phyloP scores from a whole-genome alignment of 2,797 vertebrate genomes.

The Pipistrellus nathusii region DNA sequence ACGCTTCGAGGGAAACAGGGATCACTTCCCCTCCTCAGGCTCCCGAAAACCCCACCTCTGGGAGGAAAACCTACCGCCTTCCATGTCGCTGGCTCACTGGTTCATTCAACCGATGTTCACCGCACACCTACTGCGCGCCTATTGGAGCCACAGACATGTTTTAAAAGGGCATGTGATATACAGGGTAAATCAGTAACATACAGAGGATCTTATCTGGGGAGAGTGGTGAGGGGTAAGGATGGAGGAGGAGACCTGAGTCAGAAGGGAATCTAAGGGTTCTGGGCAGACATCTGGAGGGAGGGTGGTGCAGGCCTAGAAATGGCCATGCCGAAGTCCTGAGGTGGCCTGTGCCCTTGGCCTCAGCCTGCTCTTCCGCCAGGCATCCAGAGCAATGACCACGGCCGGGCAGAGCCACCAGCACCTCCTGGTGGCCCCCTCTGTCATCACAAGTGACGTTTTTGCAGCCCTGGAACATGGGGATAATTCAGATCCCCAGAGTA shows the following conservation, averaged over 20 bases:
- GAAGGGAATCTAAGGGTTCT: background rate
- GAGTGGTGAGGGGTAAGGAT: background rate
- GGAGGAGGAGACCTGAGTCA: background rate
- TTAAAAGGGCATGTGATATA: background rate
- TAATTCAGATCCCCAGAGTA: background rate
- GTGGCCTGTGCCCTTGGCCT: accelerated
- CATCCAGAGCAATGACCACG: background rate
- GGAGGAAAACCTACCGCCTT: background rate
- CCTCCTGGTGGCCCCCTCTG: background rate
- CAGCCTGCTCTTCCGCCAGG: background rate
- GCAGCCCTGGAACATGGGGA: background rate
- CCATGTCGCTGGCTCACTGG: accelerated
- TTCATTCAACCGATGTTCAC: background rate
- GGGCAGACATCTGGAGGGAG: background rate
- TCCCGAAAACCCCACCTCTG: background rate
- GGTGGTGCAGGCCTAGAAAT: accelerated
- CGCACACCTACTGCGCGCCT: accelerated
- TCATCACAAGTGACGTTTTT: background rate
- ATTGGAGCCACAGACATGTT: accelerated
- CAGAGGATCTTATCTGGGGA: background rate
- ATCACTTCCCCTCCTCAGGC: background rate
- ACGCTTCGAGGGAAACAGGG: accelerated
- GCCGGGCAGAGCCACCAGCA: no score
- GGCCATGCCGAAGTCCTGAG: background rate
- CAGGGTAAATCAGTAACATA: background rate